Base-by-base conservation (phyloP, 2,113 vertebrate species). In the Microtus richardsoni region DNA sequence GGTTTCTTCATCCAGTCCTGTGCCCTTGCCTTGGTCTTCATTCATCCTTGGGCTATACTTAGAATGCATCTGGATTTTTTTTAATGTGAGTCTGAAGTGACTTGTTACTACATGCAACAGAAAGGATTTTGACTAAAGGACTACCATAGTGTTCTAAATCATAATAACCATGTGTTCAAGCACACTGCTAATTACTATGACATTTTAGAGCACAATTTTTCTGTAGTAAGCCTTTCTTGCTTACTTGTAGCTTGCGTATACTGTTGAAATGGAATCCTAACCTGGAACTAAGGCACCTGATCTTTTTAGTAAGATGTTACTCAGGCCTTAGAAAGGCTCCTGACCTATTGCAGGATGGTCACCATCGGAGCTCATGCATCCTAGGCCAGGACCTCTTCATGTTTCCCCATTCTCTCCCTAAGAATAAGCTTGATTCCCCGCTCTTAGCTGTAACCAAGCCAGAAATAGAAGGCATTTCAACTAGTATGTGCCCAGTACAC, bases 61-160 rank as follows among this genome's bases (percentile, higher is more conserved):
- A 86, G 52, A 86, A 68, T 95, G 44, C 49, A 58, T 70, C 93
- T 86, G 47, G n/a, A 58, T 62, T 47, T 62, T 75, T 39, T 60
- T 70, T 19, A 54, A 91, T 84, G 17, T 30, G 44, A 92, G 9
- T 44, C 49, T 36, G 14, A 91, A 78, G 41, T 91, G 47, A 70
- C 19, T 87, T 92, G 86, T 60, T 60, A 89, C 64, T 86, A 49
- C 0, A 4, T 84, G 33, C 1, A 82, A 64, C 80, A 52, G 24
- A 68, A 95, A 95, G 70, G 49, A 64, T 44, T 84, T 90, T 95
- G 88, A 60, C 66, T 93, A 70, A 87, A 84, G 58, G 54, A 52
- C 21, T 82, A 17, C 39, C 78, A 64, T 26, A 22, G 41, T 75
- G 62, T 24, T 85, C n/a, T 47, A 3, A 47, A 87, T 70, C 26